Conservation (phyloP, 2,888 invertebrate genomes). For the Theristus sp. region DNA sequence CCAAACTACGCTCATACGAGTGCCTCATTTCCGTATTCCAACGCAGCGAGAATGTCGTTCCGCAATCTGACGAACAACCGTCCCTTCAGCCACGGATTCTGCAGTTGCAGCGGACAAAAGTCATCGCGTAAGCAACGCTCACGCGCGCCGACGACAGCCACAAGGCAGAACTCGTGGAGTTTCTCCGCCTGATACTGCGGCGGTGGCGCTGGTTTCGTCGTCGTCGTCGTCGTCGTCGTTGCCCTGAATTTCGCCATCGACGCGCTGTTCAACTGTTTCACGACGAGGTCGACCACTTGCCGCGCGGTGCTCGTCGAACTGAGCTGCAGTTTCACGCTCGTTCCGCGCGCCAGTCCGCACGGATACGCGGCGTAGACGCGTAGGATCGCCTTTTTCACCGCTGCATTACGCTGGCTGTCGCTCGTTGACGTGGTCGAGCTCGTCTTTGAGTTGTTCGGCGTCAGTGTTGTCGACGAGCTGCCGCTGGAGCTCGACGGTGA, state of each 20-base stretch:
- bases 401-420: neutral
- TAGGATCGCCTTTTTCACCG: constrained; percentile 31
- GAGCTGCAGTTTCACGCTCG: constrained; percentile 77
- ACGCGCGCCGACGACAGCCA: constrained; percentile 80
- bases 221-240: constrained; percentile 48
- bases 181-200: constrained; percentile 34
- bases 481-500: constrained; percentile 2
- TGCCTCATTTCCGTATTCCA: constrained; percentile 33
- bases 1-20: too few species aligned
- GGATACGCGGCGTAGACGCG: constrained; percentile 90
- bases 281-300: constrained; percentile 83
- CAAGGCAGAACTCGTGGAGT: constrained; percentile 70
- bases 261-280: constrained; percentile 84
- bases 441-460: neutral
- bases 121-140: constrained; percentile 83
- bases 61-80: constrained; percentile 75
- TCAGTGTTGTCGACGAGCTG: too few species aligned
- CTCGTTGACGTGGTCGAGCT: too few species aligned
- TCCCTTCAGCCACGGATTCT: constrained; percentile 70
- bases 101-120: constrained; percentile 73
- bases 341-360: constrained; percentile 75
- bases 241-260: constrained; percentile 58
- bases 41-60: constrained; percentile 42
- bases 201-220: too few species aligned
- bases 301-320: constrained; percentile 76